Evolutionary conservation across 2,797 vertebrate species (phyloP).

Genomic region (Lates japonicus): DNA sequence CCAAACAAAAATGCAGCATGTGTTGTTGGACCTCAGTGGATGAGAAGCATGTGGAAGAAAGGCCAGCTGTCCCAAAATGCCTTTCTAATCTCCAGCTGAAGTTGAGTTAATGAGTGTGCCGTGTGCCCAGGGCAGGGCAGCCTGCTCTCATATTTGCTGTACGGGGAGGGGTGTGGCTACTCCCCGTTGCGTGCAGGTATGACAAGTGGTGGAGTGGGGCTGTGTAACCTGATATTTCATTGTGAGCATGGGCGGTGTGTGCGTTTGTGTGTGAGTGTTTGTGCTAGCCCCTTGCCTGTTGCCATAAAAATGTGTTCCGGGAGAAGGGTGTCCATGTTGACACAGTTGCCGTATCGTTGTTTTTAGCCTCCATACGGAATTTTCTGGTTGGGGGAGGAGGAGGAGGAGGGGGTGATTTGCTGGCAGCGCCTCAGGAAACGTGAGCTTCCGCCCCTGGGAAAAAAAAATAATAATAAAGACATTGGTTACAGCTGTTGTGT

Average conservation of each 20-base stretch:
- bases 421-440: conserved; percentile 80
- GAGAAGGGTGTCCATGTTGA: conserved; percentile 84
- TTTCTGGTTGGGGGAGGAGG: conserved; percentile 64
- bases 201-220: conserved; percentile 73
- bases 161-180: conserved; percentile 70
- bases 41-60: conserved; percentile 67
- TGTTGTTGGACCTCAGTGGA: conserved; percentile 55
- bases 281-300: conserved; percentile 60
- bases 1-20: conserved; percentile 44
- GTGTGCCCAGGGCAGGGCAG: conserved; percentile 70
- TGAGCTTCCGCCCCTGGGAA: conserved; percentile 82
- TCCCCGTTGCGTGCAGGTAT: conserved; percentile 82
- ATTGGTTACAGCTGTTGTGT: conserved; percentile 88
- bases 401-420: conserved; percentile 60
- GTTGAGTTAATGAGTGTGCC: conserved; percentile 76
- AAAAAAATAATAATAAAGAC: conserved; percentile 27
- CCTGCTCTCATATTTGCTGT: conserved; percentile 67
- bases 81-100: conserved; percentile 79
- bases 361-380: conserved; percentile 89
- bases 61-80: conserved; percentile 80
- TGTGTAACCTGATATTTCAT: conserved; percentile 76
- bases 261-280: conserved; percentile 59
- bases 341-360: conserved; percentile 90
- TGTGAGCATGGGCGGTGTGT: conserved; percentile 56
- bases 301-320: conserved; percentile 79